Evolutionary conservation across 2,113 vertebrate genomes (phyloP).

Genomic region (Orientallactaga bullata): DNA sequence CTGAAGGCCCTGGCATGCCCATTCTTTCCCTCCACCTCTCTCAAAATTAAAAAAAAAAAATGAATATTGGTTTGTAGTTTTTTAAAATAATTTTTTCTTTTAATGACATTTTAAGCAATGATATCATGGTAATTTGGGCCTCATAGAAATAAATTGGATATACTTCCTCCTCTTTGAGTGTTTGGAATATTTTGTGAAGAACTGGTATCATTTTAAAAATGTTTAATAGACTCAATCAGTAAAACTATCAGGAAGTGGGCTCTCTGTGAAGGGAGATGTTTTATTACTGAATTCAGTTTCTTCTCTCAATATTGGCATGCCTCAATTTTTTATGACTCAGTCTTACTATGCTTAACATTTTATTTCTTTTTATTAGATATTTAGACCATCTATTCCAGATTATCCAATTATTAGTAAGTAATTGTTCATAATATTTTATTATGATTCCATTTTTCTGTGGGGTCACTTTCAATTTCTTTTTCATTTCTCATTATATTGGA

Average conservation of each 20-base stretch:
- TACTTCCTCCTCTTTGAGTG: not conserved
- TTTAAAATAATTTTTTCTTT: not conserved
- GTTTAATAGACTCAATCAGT: not conserved
- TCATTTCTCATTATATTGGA: not conserved
- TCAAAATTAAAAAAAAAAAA: too few relatives aligned
- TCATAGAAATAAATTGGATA: not conserved
- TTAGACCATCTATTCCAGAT: not conserved
- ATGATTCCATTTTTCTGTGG: not conserved
- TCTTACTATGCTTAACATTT: not conserved
- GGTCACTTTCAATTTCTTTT: not conserved
- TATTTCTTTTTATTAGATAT: not conserved
- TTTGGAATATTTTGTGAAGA: not conserved
- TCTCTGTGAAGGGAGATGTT: not conserved
- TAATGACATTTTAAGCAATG: not conserved
- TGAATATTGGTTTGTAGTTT: not conserved
- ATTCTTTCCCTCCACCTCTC: too few relatives aligned
- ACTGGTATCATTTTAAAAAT: not conserved
- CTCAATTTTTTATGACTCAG: not conserved
- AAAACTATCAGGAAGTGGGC: not conserved
- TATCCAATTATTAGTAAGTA: not conserved
- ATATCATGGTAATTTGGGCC: not conserved
- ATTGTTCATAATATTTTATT: not conserved
- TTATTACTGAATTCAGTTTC: not conserved
- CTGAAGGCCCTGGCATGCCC: too few relatives aligned
- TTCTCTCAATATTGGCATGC: not conserved